Evolutionary conservation across 1,140 invertebrate genomes (phyloP), one percentile per base, ranked within the genome.

Genomic region (Saccostrea echinata): DNA sequence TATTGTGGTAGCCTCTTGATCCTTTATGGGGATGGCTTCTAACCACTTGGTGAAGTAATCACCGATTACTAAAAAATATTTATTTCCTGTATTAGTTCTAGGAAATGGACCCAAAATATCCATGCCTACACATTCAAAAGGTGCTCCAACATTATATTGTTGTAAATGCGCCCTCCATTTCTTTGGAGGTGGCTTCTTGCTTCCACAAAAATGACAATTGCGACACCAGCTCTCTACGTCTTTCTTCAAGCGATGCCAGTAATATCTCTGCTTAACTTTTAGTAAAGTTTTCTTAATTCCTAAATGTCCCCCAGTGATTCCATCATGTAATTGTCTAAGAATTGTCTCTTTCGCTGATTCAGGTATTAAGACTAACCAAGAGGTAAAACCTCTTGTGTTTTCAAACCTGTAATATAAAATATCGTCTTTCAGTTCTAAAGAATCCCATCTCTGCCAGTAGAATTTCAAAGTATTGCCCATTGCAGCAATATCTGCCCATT

Each of bases 1-100:
- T 93, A 43, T 88, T 53, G 90, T 88, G 12, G 84, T 84, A 1
- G 91, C 87, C 52, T 88, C n/a, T 43, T 43, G 35, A 43, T 43
- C 35, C 35, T 43, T 43, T 43, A 6, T 43, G 35, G 35, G 35
- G 35, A 43, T 43, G 35, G 35, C 35, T 43, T 43, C 35, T 43
- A 43, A 43, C 35, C 35, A 43, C 35, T 43, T 43, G 35, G 35
- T 43, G 6, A 43, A 43, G 35, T 43, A 43, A 43, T 43, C 35
- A 3, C 85, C 27, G 52, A 80, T 18, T 85, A 84, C 30, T n/a
- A 83, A 4, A 18, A 81, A 52, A 30, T 43, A 83, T 76, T 84
- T 33, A 71, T 82, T 30, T 71, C 80, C 61, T 30, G 30, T 88
- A 16, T 68, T 52, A 30, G 55, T 83, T 21, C 16, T 82, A 27